Conservation (phyloP, 1,140 invertebrate genomes). For the Delia radicum region DNA sequence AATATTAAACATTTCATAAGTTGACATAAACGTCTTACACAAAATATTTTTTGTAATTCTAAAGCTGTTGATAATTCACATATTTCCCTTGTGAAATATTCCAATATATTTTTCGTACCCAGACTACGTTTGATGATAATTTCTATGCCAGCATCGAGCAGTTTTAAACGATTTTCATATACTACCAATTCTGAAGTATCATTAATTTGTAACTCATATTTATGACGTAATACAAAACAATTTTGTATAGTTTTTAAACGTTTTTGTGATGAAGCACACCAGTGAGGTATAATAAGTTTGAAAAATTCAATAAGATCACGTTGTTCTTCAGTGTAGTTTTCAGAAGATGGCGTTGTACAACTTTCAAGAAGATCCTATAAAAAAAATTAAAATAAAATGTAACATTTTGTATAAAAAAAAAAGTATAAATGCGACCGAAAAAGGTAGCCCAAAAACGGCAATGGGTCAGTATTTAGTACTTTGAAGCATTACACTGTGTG, state of each 20-base stretch:
- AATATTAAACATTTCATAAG: slow-evolving; percentile 41
- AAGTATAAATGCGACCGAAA: too few relatives aligned
- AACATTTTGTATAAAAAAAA: too few relatives aligned
- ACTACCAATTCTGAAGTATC: slow-evolving; percentile 35
- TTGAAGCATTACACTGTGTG: too few relatives aligned
- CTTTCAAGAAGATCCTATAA: too few relatives aligned
- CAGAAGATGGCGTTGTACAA: too few relatives aligned
- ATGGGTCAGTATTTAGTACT: too few relatives aligned
- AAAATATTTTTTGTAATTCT: slow-evolving; percentile 36
- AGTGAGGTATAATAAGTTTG: slow-evolving; percentile 38
- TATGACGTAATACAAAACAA: slow-evolving; percentile 35
- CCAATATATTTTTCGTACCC: slow-evolving; percentile 39
- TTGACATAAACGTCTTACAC: slow-evolving; percentile 40
- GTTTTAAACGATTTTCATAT: slow-evolving; percentile 28
- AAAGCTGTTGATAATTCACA: slow-evolving; percentile 38
- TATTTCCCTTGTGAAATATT: slow-evolving; percentile 41
- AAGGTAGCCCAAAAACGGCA: too few relatives aligned
- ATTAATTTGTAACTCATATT: slow-evolving; percentile 37
- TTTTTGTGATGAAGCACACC: slow-evolving; percentile 28
- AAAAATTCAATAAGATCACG: slow-evolving; percentile 41
- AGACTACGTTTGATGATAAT: slow-evolving; percentile 40
- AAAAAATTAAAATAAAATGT: too few relatives aligned
- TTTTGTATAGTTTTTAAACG: slow-evolving; percentile 41
- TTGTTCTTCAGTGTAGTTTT: too few relatives aligned
- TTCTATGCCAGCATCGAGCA: slow-evolving; percentile 43